phyloP scores from a whole-genome alignment of 2,113 vertebrate genomes.

The Paramisgurnus dabryanus region DNA sequence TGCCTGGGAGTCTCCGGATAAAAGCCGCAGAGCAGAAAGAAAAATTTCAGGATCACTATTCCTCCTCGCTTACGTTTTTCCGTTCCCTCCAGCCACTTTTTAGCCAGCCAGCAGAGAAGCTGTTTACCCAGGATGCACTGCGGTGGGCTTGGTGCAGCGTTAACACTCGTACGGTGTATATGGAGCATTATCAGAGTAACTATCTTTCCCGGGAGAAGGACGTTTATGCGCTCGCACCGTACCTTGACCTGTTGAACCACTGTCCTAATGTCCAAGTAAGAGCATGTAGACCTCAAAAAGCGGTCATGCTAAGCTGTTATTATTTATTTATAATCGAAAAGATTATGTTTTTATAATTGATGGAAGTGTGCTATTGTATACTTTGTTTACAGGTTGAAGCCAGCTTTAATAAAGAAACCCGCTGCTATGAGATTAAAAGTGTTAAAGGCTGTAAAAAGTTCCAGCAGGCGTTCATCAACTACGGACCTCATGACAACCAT shows the following conservation, averaged over 20 bases:
- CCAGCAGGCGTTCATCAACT: slow-evolving; percentile 88
- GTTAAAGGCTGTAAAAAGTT: slow-evolving; percentile 65
- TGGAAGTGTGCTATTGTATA: background rate
- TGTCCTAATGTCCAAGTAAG: slow-evolving; percentile 84
- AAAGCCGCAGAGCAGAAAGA: slow-evolving; percentile 78
- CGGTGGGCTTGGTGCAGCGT: slow-evolving; percentile 94
- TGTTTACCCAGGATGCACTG: slow-evolving; percentile 82
- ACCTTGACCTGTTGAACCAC: slow-evolving; percentile 94
- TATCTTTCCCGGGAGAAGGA: slow-evolving; percentile 81
- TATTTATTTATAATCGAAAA: too few species aligned
- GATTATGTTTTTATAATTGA: too few species aligned
- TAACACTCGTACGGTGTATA: slow-evolving; percentile 91
- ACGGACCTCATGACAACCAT: slow-evolving; percentile 90
- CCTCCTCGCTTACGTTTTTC: slow-evolving; percentile 77
- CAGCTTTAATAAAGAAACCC: slow-evolving; percentile 77
- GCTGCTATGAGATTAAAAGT: slow-evolving; percentile 84
- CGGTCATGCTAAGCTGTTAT: too few species aligned
- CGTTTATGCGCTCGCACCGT: slow-evolving; percentile 86
- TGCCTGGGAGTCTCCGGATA: slow-evolving; percentile 72
- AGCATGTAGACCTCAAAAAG: background rate
- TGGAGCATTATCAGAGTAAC: slow-evolving; percentile 69
- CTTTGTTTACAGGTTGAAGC: slow-evolving; percentile 79
- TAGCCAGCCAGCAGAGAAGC: slow-evolving; percentile 58
- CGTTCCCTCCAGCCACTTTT: slow-evolving; percentile 85
- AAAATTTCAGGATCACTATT: slow-evolving; percentile 70